Evolutionary conservation across 2,797 vertebrate genomes (phyloP).

Genomic region (Crocidura indochinensis): DNA sequence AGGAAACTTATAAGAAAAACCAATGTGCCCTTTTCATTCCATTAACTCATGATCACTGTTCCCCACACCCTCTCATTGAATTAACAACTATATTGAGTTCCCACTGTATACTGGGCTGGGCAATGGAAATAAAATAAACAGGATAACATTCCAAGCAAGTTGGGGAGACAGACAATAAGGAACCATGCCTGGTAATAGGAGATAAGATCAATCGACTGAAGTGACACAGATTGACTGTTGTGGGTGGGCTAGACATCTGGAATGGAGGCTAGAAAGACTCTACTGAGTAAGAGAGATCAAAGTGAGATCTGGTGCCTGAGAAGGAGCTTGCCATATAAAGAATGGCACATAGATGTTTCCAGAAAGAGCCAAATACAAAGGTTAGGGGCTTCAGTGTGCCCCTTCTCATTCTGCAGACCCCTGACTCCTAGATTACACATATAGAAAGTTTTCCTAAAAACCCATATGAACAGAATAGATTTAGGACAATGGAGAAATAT

Average conservation of each 20-base stretch:
- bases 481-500: conserved; percentile 7
- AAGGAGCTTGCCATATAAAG: not conserved
- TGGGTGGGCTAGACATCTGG: not conserved
- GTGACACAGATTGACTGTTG: not conserved
- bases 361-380: no score
- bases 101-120: not conserved
- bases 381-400: no score
- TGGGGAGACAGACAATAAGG: not conserved
- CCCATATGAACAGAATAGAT: not conserved
- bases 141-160: not conserved
- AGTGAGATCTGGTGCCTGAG: not conserved
- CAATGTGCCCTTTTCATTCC: not conserved
- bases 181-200: not conserved
- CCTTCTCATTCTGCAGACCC: not conserved
- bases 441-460: not conserved
- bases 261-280: not conserved
- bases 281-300: not conserved
- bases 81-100: not conserved
- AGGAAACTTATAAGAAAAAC: conserved; percentile 30
- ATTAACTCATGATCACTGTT: no score
- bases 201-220: not conserved
- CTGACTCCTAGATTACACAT: not conserved
- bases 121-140: not conserved
- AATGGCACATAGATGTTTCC: not conserved
- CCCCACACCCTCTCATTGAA: not conserved